Base-by-base conservation (phyloP, 2,113 vertebrate species). In the Trichomycterus rosablanca region DNA sequence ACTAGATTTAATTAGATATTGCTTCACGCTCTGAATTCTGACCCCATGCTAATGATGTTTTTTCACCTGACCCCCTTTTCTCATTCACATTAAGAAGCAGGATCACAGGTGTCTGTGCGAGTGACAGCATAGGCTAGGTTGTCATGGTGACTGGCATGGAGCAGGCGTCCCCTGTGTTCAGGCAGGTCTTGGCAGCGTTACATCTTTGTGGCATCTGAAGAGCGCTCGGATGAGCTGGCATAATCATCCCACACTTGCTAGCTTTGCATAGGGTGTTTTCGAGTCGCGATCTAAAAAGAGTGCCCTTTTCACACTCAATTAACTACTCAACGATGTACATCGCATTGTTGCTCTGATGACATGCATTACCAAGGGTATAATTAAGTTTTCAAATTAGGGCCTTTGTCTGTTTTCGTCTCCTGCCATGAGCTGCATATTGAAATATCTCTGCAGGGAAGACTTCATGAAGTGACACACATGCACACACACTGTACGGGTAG, bases 381-480 rank as follows among this genome's bases (percentile, higher is more conserved):
- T 78, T 78, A 78, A 68, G 73, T 75, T 74, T 71, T 75, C 76
- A 78, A 74, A 74, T 67, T 66, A 74, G 63, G 23, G 49, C 55
- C 46, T 73, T 72, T 71, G 65, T 75, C 66, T 71, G 34, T 56
- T 48, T 59, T 46, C 28, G 35, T 39, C 52, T 48, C 51, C 45
- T 43, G 44, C 55, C 45, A 57, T 48, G 51, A 64, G 60, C 49
- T 34, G n/a, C 60, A 59, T 58, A 68, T 14, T 43, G 28, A 55
- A 67, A 63, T 50, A 20, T 46, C 46, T 62, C 40, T 10, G 23
- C 8, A 60, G 59, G 30, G 43, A 7, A 61, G 1, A 2, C 23
- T 44, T 63, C 39, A 61, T 7, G 63, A 24, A 53, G 15, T 30
- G 5, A 48, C 7, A 63, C 11, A 20, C 52, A 56, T 2, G 34